Percentiles rank a stretch among this genome's conserved stretches.
These are phyloP conservation scores for Schlechtendalia chinensis DNA, from an alignment of 1,140 invertebrate species.

Conservation along the genomic window DNA sequence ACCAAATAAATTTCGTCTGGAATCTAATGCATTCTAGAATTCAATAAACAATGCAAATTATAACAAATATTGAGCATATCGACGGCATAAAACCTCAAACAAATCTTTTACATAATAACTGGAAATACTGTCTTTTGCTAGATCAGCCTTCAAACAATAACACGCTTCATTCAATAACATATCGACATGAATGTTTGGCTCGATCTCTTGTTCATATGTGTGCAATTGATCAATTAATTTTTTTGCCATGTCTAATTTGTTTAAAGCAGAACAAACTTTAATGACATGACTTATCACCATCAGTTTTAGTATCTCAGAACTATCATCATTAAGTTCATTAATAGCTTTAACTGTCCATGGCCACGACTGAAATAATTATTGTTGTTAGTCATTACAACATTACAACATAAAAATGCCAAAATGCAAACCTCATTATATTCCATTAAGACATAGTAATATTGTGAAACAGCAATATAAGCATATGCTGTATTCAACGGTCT, in stretches of 20 bases:
- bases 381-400: constrained; percentile 4
- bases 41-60: neutral
- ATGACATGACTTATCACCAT: constrained; percentile 13
- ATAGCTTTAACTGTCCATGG: constrained; percentile 31
- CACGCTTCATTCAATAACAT: constrained; percentile 37
- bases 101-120: constrained; percentile 42
- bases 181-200: constrained; percentile 25
- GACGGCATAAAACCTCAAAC: too few species aligned
- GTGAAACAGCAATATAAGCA: constrained; percentile 32
- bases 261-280: constrained; percentile 25
- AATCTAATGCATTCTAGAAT: constrained; percentile 69
- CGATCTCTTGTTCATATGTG: constrained; percentile 15
- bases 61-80: neutral
- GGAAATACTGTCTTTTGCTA: constrained; percentile 35
- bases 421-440: constrained; percentile 20
- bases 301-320: neutral
- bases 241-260: constrained; percentile 28
- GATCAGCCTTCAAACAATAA: constrained; percentile 27
- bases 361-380: constrained; percentile 12
- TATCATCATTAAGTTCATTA: constrained; percentile 10
- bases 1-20: constrained; percentile 75
- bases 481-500: constrained; percentile 23
- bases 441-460: constrained; percentile 39
- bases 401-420: neutral
- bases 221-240: constrained; percentile 34